A percentile compares a stretch with the other conserved stretches of the same genome.
These are phyloP conservation scores for Torymus texanus DNA, from an alignment of 2,888 invertebrate genomes.

Conservation along the genomic window DNA sequence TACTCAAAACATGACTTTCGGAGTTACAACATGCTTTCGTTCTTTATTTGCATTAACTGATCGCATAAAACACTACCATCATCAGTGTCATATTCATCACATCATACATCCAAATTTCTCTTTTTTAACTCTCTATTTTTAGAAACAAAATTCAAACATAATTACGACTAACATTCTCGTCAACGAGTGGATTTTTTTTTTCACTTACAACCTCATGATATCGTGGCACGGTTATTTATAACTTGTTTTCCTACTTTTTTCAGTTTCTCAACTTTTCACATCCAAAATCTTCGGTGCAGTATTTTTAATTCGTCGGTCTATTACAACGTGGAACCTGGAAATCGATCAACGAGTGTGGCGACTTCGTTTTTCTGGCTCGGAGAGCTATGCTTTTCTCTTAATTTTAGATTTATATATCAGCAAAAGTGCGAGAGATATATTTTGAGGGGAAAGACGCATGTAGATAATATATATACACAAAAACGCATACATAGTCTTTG, in stretches of 20 bases:
- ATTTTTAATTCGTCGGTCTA: constrained; percentile 19
- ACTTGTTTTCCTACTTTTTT: constrained; percentile 32
- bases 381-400: constrained; percentile 40
- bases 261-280: constrained; percentile 38
- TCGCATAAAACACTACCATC: constrained; percentile 34
- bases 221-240: constrained; percentile 49
- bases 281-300: constrained; percentile 29
- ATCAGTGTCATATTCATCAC: constrained; percentile 25
- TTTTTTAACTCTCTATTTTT: constrained; percentile 37
- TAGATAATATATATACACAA: constrained; percentile 48
- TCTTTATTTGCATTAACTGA: constrained; percentile 35
- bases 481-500: constrained; percentile 48
- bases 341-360: constrained; percentile 37
- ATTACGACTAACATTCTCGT: constrained; percentile 42
- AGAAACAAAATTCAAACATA: constrained; percentile 50
- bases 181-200: constrained; percentile 47
- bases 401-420: constrained; percentile 45
- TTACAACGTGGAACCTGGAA: constrained; percentile 36
- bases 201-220: constrained; percentile 36
- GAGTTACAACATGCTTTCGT: constrained; percentile 30
- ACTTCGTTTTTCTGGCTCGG: constrained; percentile 44
- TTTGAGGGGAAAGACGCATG: constrained; percentile 50
- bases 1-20: constrained; percentile 48
- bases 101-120: constrained; percentile 41
- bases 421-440: constrained; percentile 53